Conservation (phyloP, 2,113 vertebrate species). For the Gopherus flavomarginatus region DNA sequence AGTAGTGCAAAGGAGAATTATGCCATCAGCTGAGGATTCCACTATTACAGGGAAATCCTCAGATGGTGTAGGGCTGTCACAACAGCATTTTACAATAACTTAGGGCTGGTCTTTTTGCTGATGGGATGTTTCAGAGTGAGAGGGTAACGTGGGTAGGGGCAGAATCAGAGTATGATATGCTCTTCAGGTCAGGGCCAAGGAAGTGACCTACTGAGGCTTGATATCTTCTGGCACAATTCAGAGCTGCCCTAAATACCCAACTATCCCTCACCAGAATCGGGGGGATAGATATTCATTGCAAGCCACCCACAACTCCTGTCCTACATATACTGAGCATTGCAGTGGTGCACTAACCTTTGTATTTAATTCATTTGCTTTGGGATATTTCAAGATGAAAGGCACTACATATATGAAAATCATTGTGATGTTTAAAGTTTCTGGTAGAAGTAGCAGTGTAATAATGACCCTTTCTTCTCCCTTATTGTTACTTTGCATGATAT, state of each 20-base stretch:
- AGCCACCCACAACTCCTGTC: not conserved
- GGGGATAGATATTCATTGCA: not conserved
- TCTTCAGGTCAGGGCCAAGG: not conserved
- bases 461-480: not conserved
- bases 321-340: not conserved
- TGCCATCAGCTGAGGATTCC: not conserved
- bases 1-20: not conserved
- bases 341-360: not conserved
- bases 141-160: not conserved
- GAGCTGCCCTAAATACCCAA: not conserved
- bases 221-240: not conserved
- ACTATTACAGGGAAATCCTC: not conserved
- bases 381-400: not conserved
- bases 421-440: not conserved
- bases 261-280: rapidly evolving
- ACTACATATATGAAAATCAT: not conserved
- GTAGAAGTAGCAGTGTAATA: conserved; percentile 2
- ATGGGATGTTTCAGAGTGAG: not conserved
- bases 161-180: not conserved
- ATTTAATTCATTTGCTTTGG: not conserved
- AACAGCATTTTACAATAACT: not conserved
- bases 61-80: not conserved
- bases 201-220: not conserved
- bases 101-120: not conserved
- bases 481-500: not conserved